Evolutionary conservation across 2,113 vertebrate species (phyloP).

Genomic region (Telmatochromis bifrenatus): DNA sequence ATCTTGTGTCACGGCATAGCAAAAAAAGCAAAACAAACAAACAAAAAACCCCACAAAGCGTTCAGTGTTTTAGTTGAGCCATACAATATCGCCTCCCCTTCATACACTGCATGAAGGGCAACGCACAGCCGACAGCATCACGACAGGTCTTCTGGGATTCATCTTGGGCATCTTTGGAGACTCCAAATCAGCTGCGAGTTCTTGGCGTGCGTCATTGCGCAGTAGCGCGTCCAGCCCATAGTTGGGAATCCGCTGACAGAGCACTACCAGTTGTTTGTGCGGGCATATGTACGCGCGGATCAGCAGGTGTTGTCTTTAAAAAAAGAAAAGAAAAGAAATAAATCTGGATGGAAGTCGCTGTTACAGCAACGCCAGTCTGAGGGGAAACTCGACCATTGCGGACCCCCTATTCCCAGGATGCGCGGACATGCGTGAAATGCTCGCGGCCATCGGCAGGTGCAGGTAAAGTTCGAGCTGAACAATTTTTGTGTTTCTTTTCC

Average conservation of each 20-base stretch:
- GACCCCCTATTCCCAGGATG: slow-evolving; percentile 28
- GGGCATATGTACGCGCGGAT: slow-evolving; percentile 14
- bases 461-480: slow-evolving; percentile 41
- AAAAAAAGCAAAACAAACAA: background rate
- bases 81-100: background rate
- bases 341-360: slow-evolving; percentile 14
- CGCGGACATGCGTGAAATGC: slow-evolving; percentile 25
- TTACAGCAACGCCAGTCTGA: background rate
- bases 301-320: slow-evolving; percentile 31
- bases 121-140: background rate
- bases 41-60: rapidly evolving
- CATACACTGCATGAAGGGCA: background rate
- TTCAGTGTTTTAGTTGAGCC: background rate
- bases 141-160: background rate
- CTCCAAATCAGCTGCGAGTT: slow-evolving; percentile 34
- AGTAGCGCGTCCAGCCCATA: slow-evolving; percentile 29
- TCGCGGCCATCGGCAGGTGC: background rate
- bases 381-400: background rate
- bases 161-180: slow-evolving; percentile 21
- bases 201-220: slow-evolving; percentile 61
- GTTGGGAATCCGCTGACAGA: slow-evolving; percentile 48
- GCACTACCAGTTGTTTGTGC: slow-evolving; percentile 43
- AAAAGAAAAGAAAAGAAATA: background rate
- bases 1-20: background rate
- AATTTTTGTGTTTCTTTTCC: background rate